A percentile compares a stretch with the other conserved stretches of the same genome.
These are phyloP conservation scores for Coluber constrictor DNA, from an alignment of 2,797 vertebrate genomes.

Conservation along the genomic window DNA sequence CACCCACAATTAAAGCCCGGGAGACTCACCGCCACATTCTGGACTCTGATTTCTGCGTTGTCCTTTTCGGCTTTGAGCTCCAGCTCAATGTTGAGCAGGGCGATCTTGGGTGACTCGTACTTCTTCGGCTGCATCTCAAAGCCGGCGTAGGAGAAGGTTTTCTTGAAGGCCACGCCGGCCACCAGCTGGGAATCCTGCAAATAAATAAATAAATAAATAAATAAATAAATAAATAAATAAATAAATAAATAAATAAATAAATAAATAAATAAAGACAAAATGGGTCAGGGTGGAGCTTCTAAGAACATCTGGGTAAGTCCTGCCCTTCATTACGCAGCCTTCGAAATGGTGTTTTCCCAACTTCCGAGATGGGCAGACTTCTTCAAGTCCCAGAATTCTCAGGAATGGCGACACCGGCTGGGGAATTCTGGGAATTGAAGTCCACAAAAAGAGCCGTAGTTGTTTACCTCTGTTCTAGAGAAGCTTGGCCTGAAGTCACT, in stretches of 20 bases:
- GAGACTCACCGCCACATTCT: conserved; percentile 81
- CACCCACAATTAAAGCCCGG: too few relatives aligned
- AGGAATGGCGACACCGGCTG: not conserved
- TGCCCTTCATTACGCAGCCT: not conserved
- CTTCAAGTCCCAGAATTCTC: not conserved
- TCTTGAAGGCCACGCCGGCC: conserved; percentile 95
- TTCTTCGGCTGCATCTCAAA: conserved; percentile 99
- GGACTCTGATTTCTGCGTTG: conserved; percentile 92
- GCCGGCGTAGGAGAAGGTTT: conserved; percentile 96
- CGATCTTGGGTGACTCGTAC: conserved; percentile 86
- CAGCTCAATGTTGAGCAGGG: conserved; percentile 92
- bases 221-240: not conserved
- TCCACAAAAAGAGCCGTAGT: not conserved
- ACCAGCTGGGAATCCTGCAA: conserved; percentile 89
- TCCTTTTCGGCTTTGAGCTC: conserved; percentile 98
- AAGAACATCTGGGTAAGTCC: not conserved
- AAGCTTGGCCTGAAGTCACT: too few relatives aligned
- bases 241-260: not conserved
- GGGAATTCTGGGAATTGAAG: not conserved
- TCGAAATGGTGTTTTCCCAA: not conserved
- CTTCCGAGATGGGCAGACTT: not conserved
- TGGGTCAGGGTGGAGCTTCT: not conserved
- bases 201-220: not conserved
- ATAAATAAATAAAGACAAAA: not conserved
- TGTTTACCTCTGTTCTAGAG: not conserved